phyloP scores from a whole-genome alignment of 2,797 vertebrate species.

The Schizothorax lantsangensis region DNA sequence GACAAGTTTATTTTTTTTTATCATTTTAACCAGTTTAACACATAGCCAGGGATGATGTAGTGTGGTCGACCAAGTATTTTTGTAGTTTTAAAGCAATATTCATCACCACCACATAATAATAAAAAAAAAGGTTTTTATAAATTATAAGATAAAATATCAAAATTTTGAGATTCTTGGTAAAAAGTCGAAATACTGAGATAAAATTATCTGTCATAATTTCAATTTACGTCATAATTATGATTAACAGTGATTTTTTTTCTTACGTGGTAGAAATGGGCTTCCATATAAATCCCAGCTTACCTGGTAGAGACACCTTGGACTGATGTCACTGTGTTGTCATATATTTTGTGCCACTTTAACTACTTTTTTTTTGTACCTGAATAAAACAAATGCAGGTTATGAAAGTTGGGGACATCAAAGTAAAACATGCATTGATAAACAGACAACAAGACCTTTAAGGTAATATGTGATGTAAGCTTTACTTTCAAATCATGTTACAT shows the following conservation, averaged over 20 bases:
- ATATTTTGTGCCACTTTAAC: neutral
- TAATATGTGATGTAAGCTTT: conserved; percentile 97
- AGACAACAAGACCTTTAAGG: conserved; percentile 58
- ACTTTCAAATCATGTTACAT: conserved; percentile 99
- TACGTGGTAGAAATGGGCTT: neutral
- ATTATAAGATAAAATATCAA: neutral
- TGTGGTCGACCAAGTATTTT: neutral
- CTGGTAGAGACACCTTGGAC: neutral
- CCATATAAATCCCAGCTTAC: neutral
- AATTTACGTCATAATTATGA: neutral
- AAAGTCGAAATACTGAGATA: neutral
- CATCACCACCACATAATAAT: neutral
- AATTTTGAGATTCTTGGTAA: neutral
- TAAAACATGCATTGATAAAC: conserved; percentile 25
- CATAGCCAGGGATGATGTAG: too few species aligned
- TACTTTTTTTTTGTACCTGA: neutral
- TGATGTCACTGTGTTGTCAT: neutral
- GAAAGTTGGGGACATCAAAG: neutral
- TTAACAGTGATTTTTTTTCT: neutral
- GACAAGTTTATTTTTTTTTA: neutral
- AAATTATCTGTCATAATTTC: neutral
- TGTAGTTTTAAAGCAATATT: neutral
- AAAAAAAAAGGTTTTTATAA: neutral
- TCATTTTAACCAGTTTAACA: neutral
- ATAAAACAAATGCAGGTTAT: neutral